Evolutionary conservation across 2,113 vertebrate species (phyloP).

Genomic region (Urocolius indicus): DNA sequence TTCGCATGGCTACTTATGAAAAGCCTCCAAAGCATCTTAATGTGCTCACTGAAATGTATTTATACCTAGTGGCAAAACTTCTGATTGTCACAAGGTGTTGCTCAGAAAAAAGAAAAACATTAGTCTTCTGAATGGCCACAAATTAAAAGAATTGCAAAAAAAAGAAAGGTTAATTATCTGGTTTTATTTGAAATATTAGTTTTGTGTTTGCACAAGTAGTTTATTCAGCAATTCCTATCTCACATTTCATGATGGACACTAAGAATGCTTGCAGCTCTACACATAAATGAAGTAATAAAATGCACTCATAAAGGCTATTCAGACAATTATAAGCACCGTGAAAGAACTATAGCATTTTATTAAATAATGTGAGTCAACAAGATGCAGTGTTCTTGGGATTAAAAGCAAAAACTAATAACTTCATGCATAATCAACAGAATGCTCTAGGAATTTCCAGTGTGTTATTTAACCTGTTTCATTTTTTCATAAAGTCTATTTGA

Average conservation of each 20-base stretch:
- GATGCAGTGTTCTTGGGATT: neutral
- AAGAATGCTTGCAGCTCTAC: neutral
- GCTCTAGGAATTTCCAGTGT: neutral
- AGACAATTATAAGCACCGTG: neutral
- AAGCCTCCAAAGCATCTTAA: neutral
- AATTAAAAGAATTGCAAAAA: neutral
- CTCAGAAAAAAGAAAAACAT: neutral
- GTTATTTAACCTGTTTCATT: neutral
- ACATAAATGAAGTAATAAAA: constrained; percentile 11
- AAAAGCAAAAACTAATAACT: neutral
- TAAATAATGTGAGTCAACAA: constrained; percentile 15
- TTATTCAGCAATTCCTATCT: neutral
- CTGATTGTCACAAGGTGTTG: neutral
- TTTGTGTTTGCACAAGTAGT: neutral
- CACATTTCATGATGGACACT: neutral
- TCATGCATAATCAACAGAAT: neutral
- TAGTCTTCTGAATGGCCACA: neutral
- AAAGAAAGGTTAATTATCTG: neutral
- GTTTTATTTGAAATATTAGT: neutral
- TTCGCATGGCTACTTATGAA: neutral
- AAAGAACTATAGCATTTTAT: neutral
- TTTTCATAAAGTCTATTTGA: neutral
- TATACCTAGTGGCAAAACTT: neutral
- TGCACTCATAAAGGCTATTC: neutral
- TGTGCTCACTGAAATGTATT: neutral